Evolutionary conservation across 2,113 vertebrate species (phyloP), one percentile per base, ranked within the genome.

Genomic region (Hypocryptadius cinnamomeus): DNA sequence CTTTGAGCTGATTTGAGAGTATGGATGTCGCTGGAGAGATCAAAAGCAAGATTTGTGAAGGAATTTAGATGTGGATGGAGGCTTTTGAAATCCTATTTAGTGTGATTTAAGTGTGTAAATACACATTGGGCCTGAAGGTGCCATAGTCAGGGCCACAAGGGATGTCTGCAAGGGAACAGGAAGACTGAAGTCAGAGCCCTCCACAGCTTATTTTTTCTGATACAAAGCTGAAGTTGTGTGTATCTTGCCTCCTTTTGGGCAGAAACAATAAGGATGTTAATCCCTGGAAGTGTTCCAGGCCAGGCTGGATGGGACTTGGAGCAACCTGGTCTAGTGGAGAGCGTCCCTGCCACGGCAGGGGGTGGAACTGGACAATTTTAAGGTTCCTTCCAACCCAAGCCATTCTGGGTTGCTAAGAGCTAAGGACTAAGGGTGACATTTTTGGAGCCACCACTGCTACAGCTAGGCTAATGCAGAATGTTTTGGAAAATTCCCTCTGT

Each of bases 41-140:
- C 42, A 74, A 93, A 91, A 77, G 23, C 30, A 79, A 80, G 82
- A 73, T 85, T 85, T 73, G 35, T 66, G 53, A 80, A 35, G 47
- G 85, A 70, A 47, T 90, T 92, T 18, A 83, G 44, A 77, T 77
- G 50, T 35, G 33, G 54, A 57, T 45, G 63, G 59, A 79, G 11
- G 42, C 40, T 88, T 92, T 44, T 65, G 79, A 83, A 85, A 92
- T 77, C 83, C 76, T 77, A 1, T 64, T 86, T 61, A 27, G 64
- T 57, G 79, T 61, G 79, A 70, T 51, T 74, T 24, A 37, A 68
- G 69, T 6, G 53, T 64, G 28, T 69, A 69, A 87, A 69, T 28
- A 42, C 25, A 15, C n/a, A 12, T 1, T 30, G 37, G 74, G 28
- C 53, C 66, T 14, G 17, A 60, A 69, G 71, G 42, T 71, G 54